Conservation (phyloP, 2,113 vertebrate species). For the Hucho hucho region DNA sequence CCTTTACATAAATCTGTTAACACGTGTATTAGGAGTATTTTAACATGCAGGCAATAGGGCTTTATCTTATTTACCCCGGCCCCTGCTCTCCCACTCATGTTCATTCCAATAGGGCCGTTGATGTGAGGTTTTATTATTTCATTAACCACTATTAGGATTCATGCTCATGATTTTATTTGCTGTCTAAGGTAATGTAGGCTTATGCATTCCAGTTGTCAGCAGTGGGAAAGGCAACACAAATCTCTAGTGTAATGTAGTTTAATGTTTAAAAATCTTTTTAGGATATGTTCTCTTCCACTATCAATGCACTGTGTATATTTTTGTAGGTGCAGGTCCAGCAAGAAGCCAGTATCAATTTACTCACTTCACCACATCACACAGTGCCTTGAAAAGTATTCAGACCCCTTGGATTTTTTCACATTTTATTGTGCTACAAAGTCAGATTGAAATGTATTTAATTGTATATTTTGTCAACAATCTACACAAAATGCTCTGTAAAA, state of each 20-base stretch:
- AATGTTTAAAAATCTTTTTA: too few relatives aligned
- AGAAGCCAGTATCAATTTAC: not conserved
- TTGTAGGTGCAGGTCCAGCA: not conserved
- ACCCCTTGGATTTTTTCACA: too few relatives aligned
- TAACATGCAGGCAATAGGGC: conserved; percentile 40
- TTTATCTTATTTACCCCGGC: not conserved
- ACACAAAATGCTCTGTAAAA: too few relatives aligned
- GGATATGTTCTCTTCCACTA: too few relatives aligned
- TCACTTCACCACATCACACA: not conserved
- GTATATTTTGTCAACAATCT: too few relatives aligned
- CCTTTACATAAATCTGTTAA: conserved; percentile 90
- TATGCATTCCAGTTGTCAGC: not conserved
- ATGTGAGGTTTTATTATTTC: not conserved
- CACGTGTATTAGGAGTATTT: conserved; percentile 67
- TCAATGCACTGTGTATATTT: not conserved
- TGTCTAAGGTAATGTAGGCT: not conserved
- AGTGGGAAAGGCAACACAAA: too few relatives aligned
- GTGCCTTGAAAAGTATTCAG: too few relatives aligned
- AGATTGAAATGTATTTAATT: too few relatives aligned
- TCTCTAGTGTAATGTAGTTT: too few relatives aligned
- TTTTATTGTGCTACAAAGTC: too few relatives aligned
- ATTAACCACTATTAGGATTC: not conserved
- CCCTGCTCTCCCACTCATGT: conserved; percentile 3
- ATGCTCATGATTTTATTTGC: not conserved
- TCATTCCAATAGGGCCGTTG: not conserved